Evolutionary conservation across 1,140 invertebrate species (phyloP).

Genomic region (Pseudomyrmex cubaensis): DNA sequence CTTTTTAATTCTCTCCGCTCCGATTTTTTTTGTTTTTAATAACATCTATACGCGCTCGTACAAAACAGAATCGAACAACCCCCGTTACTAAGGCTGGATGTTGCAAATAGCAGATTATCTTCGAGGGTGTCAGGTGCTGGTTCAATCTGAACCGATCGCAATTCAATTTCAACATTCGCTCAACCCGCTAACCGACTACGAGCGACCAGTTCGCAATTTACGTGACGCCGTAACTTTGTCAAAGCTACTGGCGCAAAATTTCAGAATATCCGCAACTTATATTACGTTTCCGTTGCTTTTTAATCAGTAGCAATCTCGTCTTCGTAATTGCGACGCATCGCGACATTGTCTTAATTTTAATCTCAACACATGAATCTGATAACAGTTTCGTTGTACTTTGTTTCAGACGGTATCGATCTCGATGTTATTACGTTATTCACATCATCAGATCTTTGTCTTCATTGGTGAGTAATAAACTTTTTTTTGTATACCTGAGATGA

Average conservation of each 20-base stretch:
- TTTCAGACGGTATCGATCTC: slow-evolving; percentile 99
- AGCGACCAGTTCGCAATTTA: slow-evolving; percentile 67
- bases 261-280: slow-evolving; percentile 44
- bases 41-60: slow-evolving; percentile 58
- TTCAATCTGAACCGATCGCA: slow-evolving; percentile 74
- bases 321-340: slow-evolving; percentile 15
- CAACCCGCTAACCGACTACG: slow-evolving; percentile 73
- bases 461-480: slow-evolving; percentile 91
- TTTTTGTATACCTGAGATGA: background rate
- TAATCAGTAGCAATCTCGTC: slow-evolving; percentile 14
- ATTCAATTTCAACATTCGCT: slow-evolving; percentile 77
- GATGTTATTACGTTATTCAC: slow-evolving; percentile 98
- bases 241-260: slow-evolving; percentile 59
- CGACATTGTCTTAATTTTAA: background rate
- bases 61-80: slow-evolving; percentile 59
- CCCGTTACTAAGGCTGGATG: slow-evolving; percentile 64
- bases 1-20: background rate
- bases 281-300: slow-evolving; percentile 31
- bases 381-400: slow-evolving; percentile 73
- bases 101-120: slow-evolving; percentile 77
- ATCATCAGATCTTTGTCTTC: slow-evolving; percentile 99
- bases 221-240: slow-evolving; percentile 60
- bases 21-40: slow-evolving; percentile 39
- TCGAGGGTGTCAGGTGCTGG: slow-evolving; percentile 76
- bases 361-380: slow-evolving; percentile 10